Percentiles rank a stretch among this genome's conserved stretches.
phyloP scores from a whole-genome alignment of 2,888 invertebrate species.

The Tetrapedia diversipes region DNA sequence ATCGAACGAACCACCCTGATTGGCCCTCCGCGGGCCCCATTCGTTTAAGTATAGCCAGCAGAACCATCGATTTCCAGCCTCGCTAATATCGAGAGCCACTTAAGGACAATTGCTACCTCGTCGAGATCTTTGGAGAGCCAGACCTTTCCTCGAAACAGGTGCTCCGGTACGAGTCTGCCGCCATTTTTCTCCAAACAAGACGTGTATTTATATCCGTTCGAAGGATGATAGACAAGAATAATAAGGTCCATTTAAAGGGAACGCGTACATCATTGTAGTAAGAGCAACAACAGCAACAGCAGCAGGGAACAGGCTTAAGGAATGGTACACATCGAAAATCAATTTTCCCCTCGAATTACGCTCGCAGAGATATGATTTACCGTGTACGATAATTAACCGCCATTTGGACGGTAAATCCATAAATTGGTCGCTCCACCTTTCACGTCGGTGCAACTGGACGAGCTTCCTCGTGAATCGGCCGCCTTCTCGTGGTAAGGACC shows the following conservation, averaged over 20 bases:
- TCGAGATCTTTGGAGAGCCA: constrained; percentile 24
- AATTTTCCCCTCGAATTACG: constrained; percentile 33
- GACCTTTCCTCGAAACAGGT: constrained; percentile 58
- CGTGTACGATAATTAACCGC: constrained; percentile 23
- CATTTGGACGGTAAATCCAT: constrained; percentile 24
- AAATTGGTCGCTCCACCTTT: constrained; percentile 20
- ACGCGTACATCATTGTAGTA: background rate
- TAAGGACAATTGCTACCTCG: constrained; percentile 70
- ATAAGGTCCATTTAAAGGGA: constrained; percentile 14
- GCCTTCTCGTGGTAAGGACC: background rate
- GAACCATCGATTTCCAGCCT: constrained; percentile 52
- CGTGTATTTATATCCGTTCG: constrained; percentile 64
- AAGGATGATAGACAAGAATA: constrained; percentile 32
- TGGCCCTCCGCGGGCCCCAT: constrained; percentile 3
- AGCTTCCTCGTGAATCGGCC: constrained; percentile 22
- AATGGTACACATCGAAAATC: constrained; percentile 14
- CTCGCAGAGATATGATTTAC: constrained; percentile 17
- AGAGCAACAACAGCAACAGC: background rate
- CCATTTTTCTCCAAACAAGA: constrained; percentile 58
- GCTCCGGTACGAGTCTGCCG: constrained; percentile 18
- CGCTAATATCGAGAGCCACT: constrained; percentile 60
- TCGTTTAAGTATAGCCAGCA: constrained; percentile 25
- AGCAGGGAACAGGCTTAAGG: background rate
- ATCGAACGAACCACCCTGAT: background rate
- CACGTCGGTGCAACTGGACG: constrained; percentile 6